Evolutionary conservation across 2,888 invertebrate species (phyloP).

Genomic region (Andrena marginata): DNA sequence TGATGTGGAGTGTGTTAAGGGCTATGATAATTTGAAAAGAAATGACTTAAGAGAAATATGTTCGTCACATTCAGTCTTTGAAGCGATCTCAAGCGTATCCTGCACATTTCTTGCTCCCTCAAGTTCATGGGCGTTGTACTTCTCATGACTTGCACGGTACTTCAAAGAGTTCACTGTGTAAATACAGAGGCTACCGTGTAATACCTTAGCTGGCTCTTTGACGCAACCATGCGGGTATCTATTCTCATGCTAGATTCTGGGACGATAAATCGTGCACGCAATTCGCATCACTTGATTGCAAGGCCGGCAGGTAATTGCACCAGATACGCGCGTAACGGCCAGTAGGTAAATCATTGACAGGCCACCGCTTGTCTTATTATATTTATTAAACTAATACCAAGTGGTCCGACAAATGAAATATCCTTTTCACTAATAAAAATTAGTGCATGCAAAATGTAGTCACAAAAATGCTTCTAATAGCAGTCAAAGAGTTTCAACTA

Average conservation of each 20-base stretch:
- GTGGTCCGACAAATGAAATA: not conserved
- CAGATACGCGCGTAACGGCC: constrained; percentile 11
- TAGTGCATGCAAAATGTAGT: not conserved
- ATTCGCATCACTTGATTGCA: constrained; percentile 49
- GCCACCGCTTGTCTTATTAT: not conserved
- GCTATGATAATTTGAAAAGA: too few relatives aligned
- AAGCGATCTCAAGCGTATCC: too few relatives aligned
- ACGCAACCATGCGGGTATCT: not conserved
- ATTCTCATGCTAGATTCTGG: constrained; percentile 34
- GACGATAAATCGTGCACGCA: constrained; percentile 50
- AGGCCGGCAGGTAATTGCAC: constrained; percentile 43
- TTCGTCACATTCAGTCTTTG: too few relatives aligned
- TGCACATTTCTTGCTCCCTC: too few relatives aligned
- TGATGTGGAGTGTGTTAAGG: too few relatives aligned
- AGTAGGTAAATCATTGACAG: constrained; percentile 31
- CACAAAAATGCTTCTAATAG: too few relatives aligned
- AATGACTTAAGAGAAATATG: too few relatives aligned
- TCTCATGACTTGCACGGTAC: not conserved
- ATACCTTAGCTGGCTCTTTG: constrained; percentile 14
- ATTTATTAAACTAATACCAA: constrained; percentile 1
- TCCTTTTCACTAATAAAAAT: too few relatives aligned
- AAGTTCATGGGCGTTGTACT: not conserved
- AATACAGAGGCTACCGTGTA: not conserved
- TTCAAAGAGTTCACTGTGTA: not conserved
- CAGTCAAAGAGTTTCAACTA: too few relatives aligned